Evolutionary conservation across 2,113 vertebrate genomes (phyloP), one percentile per base, ranked within the genome.

Genomic region (Cinclus cinclus): DNA sequence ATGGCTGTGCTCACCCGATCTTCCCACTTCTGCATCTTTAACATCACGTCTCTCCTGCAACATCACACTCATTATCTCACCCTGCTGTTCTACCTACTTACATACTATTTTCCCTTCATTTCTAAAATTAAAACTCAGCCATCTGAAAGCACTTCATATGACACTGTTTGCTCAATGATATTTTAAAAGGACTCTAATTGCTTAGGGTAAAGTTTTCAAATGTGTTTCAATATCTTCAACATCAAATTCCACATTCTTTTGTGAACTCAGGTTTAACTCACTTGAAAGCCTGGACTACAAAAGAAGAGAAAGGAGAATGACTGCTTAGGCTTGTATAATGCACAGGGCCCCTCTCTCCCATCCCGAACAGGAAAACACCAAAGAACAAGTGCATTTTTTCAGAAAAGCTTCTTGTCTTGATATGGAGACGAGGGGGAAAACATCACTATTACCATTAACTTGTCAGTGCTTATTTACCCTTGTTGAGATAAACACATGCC

Each of bases 381-480:
- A 83, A 68, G 39, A 90, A 65, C 59, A 89, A 87, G 46, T 46
- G 59, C 21, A 17, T 42, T 87, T 87, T 80, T 86, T 78, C 69
- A 78, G 69, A 82, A 92, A 75, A 84, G 28, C 60, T 78, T 84
- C 44, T 83, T 87, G 18, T 46, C 62, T 80, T 91, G 59, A 55
- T 91, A 82, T 7, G 25, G 58, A 90, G 41, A 87, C 33, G 56
- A 87, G 53, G 15, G 63, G 78, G 1, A 23, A 65, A 67, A 59
- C 67, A 64, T 31, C 49, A 71, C 49, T 53, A 64, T 75, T 37
- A 82, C 52, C 49, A 84, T 87, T 90, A 93, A 87, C 50, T 82
- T 83, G 30, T 63, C 70, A 92, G 62, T n/a, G 52, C 63, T 87
- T 90, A 90, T 83, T 90, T 90, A 90, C 60, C 64, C 76, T 92